These are phyloP conservation scores for Thripadectes ignobilis DNA, from an alignment of 2,797 vertebrate genomes.

Conservation along the genomic window DNA sequence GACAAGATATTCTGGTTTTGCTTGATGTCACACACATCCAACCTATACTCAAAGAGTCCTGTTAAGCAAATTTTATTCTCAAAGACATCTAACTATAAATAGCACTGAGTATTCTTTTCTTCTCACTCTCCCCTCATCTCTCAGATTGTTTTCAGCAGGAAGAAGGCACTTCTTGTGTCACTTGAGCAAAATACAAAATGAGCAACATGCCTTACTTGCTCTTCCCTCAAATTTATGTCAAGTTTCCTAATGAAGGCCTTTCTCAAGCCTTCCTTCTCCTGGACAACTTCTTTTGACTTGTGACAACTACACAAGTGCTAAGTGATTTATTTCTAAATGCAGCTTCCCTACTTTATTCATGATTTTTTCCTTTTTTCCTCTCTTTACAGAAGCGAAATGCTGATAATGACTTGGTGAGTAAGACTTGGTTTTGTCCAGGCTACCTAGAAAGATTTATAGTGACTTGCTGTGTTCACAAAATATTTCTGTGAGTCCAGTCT, in stretches of 20 bases:
- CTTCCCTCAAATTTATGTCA: neutral
- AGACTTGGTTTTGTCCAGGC: neutral
- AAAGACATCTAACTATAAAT: neutral
- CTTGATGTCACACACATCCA: neutral
- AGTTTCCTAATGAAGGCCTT: neutral
- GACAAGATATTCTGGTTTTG: neutral
- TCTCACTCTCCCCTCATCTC: neutral
- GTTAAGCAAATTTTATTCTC: neutral
- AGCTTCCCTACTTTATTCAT: neutral
- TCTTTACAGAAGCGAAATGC: slow-evolving; percentile 72
- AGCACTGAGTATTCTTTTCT: neutral
- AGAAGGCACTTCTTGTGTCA: neutral
- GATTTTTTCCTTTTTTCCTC: neutral
- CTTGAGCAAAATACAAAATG: neutral
- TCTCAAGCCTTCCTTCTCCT: neutral
- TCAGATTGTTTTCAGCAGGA: neutral
- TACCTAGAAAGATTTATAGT: neutral
- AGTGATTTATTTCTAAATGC: neutral
- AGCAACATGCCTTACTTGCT: neutral
- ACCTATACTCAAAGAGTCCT: neutral
- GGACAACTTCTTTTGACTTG: neutral
- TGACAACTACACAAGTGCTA: neutral
- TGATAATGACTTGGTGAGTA: slow-evolving; percentile 70
- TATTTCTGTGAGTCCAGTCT: neutral
- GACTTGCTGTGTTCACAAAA: neutral